Evolutionary conservation across 2,888 invertebrate species (phyloP).

Genomic region (Leptinotarsa rubiginosa): DNA sequence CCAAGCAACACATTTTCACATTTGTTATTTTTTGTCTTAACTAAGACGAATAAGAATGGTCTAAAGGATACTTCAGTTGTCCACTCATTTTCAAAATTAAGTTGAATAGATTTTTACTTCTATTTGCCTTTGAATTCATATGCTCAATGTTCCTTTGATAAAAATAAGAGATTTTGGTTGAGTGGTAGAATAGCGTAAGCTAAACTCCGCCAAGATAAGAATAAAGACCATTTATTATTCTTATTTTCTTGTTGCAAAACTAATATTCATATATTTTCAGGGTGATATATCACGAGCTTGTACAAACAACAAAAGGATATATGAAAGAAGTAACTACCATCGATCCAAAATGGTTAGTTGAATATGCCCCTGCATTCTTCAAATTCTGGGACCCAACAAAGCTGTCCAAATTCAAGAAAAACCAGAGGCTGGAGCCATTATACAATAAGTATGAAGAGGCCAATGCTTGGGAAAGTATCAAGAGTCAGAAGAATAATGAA

Average conservation of each 20-base stretch:
- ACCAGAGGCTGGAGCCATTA: slow-evolving; percentile 96
- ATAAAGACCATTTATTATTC: too few species aligned
- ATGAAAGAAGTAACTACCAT: slow-evolving; percentile 98
- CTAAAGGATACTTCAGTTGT: too few species aligned
- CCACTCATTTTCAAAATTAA: too few species aligned
- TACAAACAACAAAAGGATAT: slow-evolving; percentile 98
- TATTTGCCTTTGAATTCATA: background rate
- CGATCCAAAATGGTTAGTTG: slow-evolving; percentile 98
- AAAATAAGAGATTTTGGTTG: too few species aligned
- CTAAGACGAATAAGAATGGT: too few species aligned
- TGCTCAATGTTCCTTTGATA: background rate
- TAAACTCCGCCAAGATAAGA: too few species aligned
- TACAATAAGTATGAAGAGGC: slow-evolving; percentile 99
- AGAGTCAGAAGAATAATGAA: slow-evolving; percentile 79
- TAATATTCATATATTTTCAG: slow-evolving; percentile 64
- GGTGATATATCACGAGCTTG: slow-evolving; percentile 98
- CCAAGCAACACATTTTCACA: too few species aligned
- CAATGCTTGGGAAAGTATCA: slow-evolving; percentile 99
- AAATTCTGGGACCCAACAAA: slow-evolving; percentile 99
- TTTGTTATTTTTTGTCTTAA: too few species aligned
- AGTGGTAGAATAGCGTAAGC: too few species aligned
- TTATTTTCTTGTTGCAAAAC: too few species aligned
- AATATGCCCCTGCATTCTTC: slow-evolving; percentile 99
- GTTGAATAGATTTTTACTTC: too few species aligned
- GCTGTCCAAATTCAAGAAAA: slow-evolving; percentile 98